Evolutionary conservation across 2,797 vertebrate species (phyloP).

Genomic region (Melopsittacus undulatus): DNA sequence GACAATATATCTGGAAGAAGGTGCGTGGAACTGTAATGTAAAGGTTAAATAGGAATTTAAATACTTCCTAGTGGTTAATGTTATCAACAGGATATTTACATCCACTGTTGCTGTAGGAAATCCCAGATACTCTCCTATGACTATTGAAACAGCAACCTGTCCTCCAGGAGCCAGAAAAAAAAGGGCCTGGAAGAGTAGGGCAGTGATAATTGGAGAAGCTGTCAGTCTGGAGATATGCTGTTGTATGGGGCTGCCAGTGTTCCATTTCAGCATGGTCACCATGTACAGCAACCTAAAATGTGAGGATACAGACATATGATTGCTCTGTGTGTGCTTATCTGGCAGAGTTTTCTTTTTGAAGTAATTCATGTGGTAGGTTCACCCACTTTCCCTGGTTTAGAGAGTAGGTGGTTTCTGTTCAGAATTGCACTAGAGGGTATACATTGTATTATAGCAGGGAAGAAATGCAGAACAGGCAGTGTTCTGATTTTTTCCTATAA

Average conservation of each 20-base stretch:
- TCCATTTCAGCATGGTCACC: not conserved
- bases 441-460: not conserved
- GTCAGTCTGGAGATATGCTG: not conserved
- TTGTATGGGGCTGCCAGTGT: not conserved
- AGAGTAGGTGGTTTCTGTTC: not conserved
- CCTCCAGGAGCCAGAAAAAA: not conserved
- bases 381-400: not conserved
- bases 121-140: not conserved
- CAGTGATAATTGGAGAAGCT: not conserved
- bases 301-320: not conserved
- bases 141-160: not conserved
- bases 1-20: not conserved
- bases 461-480: not conserved
- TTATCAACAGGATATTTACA: not conserved
- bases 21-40: not conserved
- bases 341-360: not conserved
- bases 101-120: not conserved
- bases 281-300: not conserved
- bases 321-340: not conserved
- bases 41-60: not conserved
- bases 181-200: not conserved
- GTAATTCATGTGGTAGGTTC: not conserved
- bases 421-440: not conserved
- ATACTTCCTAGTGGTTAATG: not conserved
- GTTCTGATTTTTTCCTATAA: not conserved